Evolutionary conservation across 2,888 invertebrate species (phyloP).

Genomic region (Trissolcus japonicus): DNA sequence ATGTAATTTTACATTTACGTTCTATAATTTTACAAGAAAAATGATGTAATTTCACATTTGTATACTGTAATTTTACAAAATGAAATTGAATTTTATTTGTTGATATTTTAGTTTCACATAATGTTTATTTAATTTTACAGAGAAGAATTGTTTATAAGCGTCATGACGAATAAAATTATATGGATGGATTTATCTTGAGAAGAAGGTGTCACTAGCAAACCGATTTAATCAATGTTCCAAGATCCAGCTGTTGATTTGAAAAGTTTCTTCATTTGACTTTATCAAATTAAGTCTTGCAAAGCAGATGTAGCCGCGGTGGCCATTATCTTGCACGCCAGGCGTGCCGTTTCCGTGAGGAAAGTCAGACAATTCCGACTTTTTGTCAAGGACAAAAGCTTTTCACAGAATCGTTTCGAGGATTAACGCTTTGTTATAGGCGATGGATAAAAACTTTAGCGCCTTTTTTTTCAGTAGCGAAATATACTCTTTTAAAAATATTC

Average conservation of each 20-base stretch:
- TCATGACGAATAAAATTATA: no score
- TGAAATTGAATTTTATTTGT: no score
- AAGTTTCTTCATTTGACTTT: constrained; percentile 53
- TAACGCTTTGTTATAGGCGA: constrained; percentile 65
- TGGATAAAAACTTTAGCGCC: constrained; percentile 59
- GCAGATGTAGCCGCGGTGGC: constrained; percentile 36
- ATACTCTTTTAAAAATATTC: constrained; percentile 8
- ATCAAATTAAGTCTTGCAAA: constrained; percentile 37
- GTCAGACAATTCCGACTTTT: constrained; percentile 52
- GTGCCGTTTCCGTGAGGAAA: constrained; percentile 35
- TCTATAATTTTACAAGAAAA: no score
- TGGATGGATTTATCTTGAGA: no score
- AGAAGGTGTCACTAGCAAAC: no score
- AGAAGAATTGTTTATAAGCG: no score
- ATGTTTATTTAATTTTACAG: no score
- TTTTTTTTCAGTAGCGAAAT: constrained; percentile 60
- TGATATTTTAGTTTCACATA: no score
- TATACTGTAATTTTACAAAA: no score
- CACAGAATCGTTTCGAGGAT: constrained; percentile 65
- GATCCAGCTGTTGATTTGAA: constrained; percentile 17
- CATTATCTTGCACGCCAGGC: constrained; percentile 36
- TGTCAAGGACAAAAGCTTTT: constrained; percentile 64
- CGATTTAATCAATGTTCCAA: constrained; percentile 7
- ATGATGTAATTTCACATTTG: no score
- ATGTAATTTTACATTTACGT: no score